phyloP scores from a whole-genome alignment of 2,797 vertebrate genomes.

The Distichodus sexfasciatus region DNA sequence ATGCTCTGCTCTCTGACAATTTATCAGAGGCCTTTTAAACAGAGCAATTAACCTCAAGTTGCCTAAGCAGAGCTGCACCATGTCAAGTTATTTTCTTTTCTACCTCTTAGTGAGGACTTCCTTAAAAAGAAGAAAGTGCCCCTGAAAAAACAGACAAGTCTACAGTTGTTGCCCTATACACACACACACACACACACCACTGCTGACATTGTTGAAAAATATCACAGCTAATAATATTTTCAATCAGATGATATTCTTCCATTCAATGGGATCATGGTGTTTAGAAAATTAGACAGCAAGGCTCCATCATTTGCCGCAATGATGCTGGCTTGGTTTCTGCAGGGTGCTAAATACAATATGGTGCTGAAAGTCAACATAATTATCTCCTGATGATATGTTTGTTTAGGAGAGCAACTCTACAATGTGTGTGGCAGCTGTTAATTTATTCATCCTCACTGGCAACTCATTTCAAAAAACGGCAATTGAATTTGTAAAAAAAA shows the following conservation, averaged over 20 bases:
- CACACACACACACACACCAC: not conserved
- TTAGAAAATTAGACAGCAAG: not conserved
- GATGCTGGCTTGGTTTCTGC: not conserved
- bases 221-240: not conserved
- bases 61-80: too few species aligned
- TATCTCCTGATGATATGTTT: conserved; percentile 28
- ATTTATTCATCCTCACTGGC: not conserved
- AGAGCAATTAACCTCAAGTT: not conserved
- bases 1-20: too few species aligned
- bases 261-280: too few species aligned
- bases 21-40: not conserved
- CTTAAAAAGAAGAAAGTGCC: not conserved
- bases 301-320: not conserved
- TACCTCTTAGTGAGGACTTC: not conserved
- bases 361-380: conserved; percentile 17
- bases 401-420: not conserved
- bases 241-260: not conserved
- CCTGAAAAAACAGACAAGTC: not conserved
- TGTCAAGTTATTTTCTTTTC: not conserved
- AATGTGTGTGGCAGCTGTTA: not conserved
- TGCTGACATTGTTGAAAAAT: not conserved
- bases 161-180: too few species aligned
- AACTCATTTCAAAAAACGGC: not conserved
- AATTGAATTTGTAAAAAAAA: not conserved
- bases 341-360: not conserved